Evolutionary conservation across 2,113 vertebrate genomes (phyloP).

Genomic region (Grallaria varia): DNA sequence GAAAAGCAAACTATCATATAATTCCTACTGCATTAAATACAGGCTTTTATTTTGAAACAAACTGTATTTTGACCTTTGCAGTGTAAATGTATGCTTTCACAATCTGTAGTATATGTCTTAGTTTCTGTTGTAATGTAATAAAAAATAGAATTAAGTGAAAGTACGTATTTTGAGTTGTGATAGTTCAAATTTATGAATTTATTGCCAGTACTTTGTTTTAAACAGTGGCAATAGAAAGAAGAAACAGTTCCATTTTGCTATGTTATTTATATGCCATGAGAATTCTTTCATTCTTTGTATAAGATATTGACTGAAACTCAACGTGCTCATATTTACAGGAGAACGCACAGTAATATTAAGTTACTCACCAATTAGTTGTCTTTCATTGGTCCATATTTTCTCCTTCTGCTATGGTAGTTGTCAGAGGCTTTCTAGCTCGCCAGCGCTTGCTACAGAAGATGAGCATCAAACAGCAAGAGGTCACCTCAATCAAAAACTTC

Average conservation of each 20-base stretch:
- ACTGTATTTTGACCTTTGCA: not conserved
- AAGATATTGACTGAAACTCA: not conserved
- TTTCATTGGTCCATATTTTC: not conserved
- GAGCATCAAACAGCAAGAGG: slow-evolving; percentile 77
- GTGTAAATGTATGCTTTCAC: not conserved
- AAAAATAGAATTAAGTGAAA: not conserved
- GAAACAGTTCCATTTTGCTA: not conserved
- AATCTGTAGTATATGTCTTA: not conserved
- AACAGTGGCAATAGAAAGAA: not conserved
- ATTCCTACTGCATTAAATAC: not conserved
- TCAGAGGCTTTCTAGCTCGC: slow-evolving; percentile 89
- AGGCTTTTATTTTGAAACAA: not conserved
- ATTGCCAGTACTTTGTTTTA: not conserved
- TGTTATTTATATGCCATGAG: not conserved
- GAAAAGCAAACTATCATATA: not conserved
- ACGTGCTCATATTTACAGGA: not conserved
- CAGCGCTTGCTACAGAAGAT: slow-evolving; percentile 75
- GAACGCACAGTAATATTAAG: not conserved
- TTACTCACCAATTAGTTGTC: not conserved
- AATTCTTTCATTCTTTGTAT: not conserved
- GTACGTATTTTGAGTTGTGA: not conserved
- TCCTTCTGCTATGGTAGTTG: slow-evolving; percentile 72
- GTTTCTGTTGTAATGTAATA: not conserved
- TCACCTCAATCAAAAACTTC: slow-evolving; percentile 80
- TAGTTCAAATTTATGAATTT: not conserved